These are phyloP conservation scores for Bombus waltoni DNA, from an alignment of 1,140 invertebrate genomes.

Conservation along the genomic window DNA sequence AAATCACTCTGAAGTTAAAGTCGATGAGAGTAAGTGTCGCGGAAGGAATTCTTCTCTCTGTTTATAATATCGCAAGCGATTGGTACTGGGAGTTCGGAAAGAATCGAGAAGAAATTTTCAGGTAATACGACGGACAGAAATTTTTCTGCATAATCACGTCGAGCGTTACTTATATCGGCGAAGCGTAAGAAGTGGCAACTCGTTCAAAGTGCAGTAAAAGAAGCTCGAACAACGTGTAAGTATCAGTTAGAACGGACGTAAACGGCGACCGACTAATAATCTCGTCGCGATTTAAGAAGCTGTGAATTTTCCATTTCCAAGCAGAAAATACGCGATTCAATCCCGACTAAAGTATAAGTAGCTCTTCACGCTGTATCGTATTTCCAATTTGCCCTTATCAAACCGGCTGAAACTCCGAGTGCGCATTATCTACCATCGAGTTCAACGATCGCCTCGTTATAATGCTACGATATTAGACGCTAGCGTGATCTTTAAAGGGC, in stretches of 20 bases:
- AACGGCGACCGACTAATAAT: too few species aligned
- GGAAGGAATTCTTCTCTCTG: neutral
- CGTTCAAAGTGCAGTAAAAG: neutral
- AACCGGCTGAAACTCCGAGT: neutral
- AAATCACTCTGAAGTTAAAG: neutral
- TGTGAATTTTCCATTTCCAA: neutral
- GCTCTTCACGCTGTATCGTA: neutral
- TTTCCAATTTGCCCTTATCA: neutral
- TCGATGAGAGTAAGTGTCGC: neutral
- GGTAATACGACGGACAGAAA: neutral
- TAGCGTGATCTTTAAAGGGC: neutral
- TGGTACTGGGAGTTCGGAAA: neutral
- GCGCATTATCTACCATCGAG: neutral
- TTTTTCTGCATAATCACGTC: neutral
- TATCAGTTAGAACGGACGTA: too few species aligned
- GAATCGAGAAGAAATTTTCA: neutral
- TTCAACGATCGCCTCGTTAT: neutral
- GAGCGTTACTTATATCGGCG: neutral
- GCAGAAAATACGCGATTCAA: neutral
- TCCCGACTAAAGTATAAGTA: neutral
- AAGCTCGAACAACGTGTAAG: neutral
- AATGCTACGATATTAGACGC: neutral
- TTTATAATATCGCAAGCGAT: neutral
- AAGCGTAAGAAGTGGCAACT: neutral
- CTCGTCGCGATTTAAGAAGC: neutral